Percentiles rank a stretch among this genome's conserved stretches.
Conservation (phyloP, 1,140 invertebrate genomes). For the Kradibia gibbosae region DNA sequence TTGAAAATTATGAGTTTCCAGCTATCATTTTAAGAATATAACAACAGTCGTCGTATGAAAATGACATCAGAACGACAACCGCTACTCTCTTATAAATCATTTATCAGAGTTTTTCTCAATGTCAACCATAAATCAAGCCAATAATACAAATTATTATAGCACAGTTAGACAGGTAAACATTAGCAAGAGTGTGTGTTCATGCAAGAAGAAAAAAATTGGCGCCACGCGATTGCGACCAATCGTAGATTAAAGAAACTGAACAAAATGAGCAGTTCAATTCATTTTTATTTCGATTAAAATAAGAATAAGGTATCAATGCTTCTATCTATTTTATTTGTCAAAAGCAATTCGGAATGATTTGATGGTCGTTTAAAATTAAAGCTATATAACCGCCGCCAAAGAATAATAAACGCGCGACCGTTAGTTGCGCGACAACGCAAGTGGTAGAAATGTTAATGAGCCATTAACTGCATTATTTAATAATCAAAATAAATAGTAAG, state of each 20-base stretch:
- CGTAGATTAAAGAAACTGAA: background rate
- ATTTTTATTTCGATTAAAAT: background rate
- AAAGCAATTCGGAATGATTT: background rate
- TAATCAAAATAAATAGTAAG: constrained; percentile 38
- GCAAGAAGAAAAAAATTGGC: background rate
- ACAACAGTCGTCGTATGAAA: background rate
- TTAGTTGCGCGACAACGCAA: background rate
- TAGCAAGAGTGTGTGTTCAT: background rate
- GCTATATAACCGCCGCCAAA: background rate
- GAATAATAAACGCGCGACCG: background rate
- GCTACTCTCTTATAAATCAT: background rate
- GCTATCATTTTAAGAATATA: background rate
- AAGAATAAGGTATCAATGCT: background rate
- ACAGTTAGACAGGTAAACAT: background rate
- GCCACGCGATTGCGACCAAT: background rate
- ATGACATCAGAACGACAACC: background rate
- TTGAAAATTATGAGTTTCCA: background rate
- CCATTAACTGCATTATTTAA: constrained; percentile 42
- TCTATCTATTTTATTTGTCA: background rate
- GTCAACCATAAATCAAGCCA: background rate
- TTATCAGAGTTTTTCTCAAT: background rate
- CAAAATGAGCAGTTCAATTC: background rate
- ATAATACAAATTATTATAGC: background rate
- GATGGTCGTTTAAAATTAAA: background rate
- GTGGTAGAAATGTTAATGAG: constrained; percentile 50